phyloP scores from a whole-genome alignment of 2,888 invertebrate genomes.

The Lasioglossum lativentre region DNA sequence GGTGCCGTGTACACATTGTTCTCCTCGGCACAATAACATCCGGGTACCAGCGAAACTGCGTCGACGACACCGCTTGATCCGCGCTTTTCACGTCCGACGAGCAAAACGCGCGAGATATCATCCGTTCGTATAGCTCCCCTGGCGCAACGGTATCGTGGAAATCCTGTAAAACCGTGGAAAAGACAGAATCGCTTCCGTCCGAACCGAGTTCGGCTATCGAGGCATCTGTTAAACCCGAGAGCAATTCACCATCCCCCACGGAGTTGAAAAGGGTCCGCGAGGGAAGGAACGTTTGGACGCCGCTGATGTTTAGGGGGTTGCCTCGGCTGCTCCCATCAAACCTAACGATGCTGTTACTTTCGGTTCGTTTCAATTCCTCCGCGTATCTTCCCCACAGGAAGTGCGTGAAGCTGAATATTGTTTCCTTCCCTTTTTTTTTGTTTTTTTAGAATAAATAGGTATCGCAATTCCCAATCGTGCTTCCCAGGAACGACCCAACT shows the following conservation, averaged over 20 bases:
- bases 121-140: not conserved
- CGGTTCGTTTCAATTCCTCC: not conserved
- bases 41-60: not conserved
- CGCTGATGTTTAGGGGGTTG: not conserved
- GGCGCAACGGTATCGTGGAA: not conserved
- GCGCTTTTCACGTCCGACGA: not conserved
- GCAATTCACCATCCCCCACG: not conserved
- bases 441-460: too few relatives aligned
- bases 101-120: not conserved
- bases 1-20: not conserved
- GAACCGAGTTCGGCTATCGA: not conserved
- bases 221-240: slow-evolving; percentile 8
- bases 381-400: not conserved
- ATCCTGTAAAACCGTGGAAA: not conserved
- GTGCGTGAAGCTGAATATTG: not conserved
- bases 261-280: not conserved
- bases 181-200: not conserved
- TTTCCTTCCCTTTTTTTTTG: not conserved
- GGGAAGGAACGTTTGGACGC: not conserved
- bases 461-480: not conserved
- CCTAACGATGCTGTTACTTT: not conserved
- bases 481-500: not conserved
- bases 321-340: not conserved
- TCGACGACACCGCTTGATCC: not conserved
- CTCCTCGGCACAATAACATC: not conserved